phyloP scores from a whole-genome alignment of 2,113 vertebrate genomes.

The Amphilophus citrinellus region DNA sequence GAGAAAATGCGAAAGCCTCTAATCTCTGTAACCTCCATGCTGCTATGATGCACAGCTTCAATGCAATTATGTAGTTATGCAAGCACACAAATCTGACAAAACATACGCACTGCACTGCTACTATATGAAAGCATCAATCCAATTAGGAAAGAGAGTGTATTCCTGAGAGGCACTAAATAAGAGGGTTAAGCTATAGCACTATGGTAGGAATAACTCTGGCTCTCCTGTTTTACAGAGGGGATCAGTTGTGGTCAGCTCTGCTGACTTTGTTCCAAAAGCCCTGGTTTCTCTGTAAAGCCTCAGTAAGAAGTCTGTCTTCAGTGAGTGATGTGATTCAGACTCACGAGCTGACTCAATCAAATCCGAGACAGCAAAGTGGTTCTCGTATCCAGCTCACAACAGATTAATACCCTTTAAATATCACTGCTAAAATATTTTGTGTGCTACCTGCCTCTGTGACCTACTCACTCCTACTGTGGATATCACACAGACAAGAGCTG shows the following conservation, averaged over 20 bases:
- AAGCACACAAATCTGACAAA: neutral
- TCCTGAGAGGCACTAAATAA: neutral
- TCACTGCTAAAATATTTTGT: neutral
- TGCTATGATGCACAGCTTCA: accelerated
- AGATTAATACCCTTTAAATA: neutral
- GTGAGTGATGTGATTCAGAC: slow-evolving; percentile 46
- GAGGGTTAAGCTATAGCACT: neutral
- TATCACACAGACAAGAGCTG: slow-evolving; percentile 20
- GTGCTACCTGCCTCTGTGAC: neutral
- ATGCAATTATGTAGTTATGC: neutral
- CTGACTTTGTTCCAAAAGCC: slow-evolving; percentile 27
- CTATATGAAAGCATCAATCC: neutral
- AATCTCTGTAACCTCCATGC: neutral
- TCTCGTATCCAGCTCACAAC: neutral
- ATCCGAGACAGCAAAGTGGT: slow-evolving; percentile 26
- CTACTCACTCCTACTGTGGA: neutral
- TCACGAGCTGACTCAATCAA: slow-evolving; percentile 47
- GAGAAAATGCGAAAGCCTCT: neutral
- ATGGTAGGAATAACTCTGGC: neutral
- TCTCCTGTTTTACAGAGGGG: slow-evolving; percentile 17
- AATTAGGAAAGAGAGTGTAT: neutral
- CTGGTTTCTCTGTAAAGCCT: slow-evolving; percentile 16
- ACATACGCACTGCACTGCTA: neutral
- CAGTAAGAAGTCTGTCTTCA: neutral
- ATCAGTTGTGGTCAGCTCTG: slow-evolving; percentile 31